These are phyloP conservation scores for Eurypyga helias DNA, from an alignment of 2,113 vertebrate genomes.

Conservation along the genomic window DNA sequence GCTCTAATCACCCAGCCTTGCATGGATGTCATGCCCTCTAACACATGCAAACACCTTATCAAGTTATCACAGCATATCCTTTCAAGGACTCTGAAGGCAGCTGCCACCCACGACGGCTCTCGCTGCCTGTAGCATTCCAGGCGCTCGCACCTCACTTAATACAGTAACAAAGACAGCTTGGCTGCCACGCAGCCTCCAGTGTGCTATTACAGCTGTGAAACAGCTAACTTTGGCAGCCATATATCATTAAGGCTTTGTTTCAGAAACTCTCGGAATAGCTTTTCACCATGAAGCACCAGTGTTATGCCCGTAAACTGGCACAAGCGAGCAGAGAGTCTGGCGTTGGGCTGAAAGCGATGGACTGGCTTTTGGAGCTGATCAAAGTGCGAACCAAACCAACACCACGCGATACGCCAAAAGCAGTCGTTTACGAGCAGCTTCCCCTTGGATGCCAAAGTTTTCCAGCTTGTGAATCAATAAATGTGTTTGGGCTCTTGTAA, in stretches of 20 bases:
- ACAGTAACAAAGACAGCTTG: conserved; percentile 67
- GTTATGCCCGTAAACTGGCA: background rate
- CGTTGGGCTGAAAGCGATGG: fast-evolving
- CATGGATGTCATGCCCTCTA: conserved; percentile 8
- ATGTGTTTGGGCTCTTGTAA: background rate
- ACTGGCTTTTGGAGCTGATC: background rate
- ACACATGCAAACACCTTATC: conserved; percentile 58
- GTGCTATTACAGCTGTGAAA: conserved; percentile 79
- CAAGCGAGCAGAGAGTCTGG: background rate
- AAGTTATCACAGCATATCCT: conserved; percentile 53
- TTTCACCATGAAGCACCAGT: background rate
- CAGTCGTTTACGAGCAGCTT: background rate
- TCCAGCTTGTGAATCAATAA: background rate
- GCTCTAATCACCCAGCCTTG: background rate
- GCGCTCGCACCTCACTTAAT: conserved; percentile 54
- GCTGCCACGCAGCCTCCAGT: conserved; percentile 22
- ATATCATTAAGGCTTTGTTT: conserved; percentile 70
- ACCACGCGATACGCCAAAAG: fast-evolving
- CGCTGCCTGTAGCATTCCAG: conserved; percentile 59
- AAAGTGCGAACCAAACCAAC: background rate
- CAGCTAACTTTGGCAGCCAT: conserved; percentile 75
- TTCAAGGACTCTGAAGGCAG: conserved; percentile 70
- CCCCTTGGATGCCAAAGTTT: background rate
- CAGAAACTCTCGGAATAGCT: conserved; percentile 67
- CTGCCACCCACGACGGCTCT: conserved; percentile 64